Evolutionary conservation across 1,140 invertebrate genomes (phyloP).

Genomic region (Drosophila santomea): DNA sequence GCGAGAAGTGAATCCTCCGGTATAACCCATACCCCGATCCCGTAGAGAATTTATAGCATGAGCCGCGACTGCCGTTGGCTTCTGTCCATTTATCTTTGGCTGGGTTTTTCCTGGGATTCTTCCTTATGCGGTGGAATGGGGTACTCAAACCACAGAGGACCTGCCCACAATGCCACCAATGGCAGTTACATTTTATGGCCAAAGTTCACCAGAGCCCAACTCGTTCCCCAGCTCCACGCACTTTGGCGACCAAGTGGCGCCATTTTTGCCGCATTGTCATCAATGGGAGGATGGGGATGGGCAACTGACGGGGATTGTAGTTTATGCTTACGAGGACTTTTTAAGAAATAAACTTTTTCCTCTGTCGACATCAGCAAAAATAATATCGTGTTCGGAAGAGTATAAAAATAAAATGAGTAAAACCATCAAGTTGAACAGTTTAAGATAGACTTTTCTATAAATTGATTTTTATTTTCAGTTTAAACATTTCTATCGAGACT

Average conservation of each 20-base stretch:
- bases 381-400: constrained; percentile 20
- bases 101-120: constrained; percentile 36
- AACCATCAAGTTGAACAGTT: constrained; percentile 31
- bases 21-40: constrained; percentile 9
- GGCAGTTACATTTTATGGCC: constrained; percentile 78
- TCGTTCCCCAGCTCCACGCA: constrained; percentile 10
- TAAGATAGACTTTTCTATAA: constrained; percentile 47
- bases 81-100: constrained; percentile 80
- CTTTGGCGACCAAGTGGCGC: constrained; percentile 63
- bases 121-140: constrained; percentile 6
- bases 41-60: constrained; percentile 64
- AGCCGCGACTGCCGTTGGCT: constrained; percentile 69
- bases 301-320: constrained; percentile 38
- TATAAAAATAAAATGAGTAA: constrained; percentile 34
- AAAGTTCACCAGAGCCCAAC: constrained; percentile 57
- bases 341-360: constrained; percentile 49
- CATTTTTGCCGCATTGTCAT: constrained; percentile 78
- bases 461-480: constrained; percentile 68
- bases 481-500: constrained; percentile 71
- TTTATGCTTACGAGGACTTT: constrained; percentile 46
- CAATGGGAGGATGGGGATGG: constrained; percentile 11
- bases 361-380: constrained; percentile 26
- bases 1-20: constrained; percentile 2
- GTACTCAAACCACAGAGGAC: constrained; percentile 39
- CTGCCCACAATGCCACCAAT: constrained; percentile 74